Evolutionary conservation across 1,140 invertebrate species (phyloP).

Genomic region (Trichomalopsis sarcophagae): DNA sequence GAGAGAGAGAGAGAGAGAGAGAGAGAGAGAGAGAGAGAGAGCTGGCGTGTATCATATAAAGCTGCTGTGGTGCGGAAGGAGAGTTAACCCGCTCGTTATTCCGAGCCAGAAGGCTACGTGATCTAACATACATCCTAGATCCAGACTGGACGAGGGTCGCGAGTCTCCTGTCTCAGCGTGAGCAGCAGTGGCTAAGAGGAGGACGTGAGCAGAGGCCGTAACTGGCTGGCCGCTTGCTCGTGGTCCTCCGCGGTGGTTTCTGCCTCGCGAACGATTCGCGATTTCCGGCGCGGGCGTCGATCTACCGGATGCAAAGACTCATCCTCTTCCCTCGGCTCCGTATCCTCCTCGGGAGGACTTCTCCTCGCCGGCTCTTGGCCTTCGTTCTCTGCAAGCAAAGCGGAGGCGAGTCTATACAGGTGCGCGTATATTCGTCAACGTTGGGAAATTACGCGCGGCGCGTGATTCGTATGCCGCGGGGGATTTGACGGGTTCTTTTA

Average conservation of each 20-base stretch:
- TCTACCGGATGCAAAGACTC: background rate
- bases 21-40: too few relatives aligned
- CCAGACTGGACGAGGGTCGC: background rate
- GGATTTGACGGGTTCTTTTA: too few relatives aligned
- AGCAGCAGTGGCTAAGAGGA: conserved; percentile 51
- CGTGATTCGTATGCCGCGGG: too few relatives aligned
- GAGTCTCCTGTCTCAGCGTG: background rate
- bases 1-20: too few relatives aligned
- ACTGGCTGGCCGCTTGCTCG: conserved; percentile 53
- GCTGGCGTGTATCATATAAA: too few relatives aligned
- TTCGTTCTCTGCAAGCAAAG: conserved; percentile 15
- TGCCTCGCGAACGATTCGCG: conserved; percentile 47
- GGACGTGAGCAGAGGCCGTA: conserved; percentile 61
- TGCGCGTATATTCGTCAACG: background rate
- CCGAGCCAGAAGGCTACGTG: too few relatives aligned
- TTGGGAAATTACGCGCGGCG: too few relatives aligned
- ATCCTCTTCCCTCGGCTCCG: conserved; percentile 43
- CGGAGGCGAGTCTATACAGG: background rate
- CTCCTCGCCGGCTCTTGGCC: background rate
- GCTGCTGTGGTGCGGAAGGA: too few relatives aligned
- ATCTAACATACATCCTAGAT: background rate
- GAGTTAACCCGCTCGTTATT: too few relatives aligned
- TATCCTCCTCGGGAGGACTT: background rate
- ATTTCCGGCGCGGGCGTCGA: conserved; percentile 51
- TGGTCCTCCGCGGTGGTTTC: conserved; percentile 47